Evolutionary conservation across 2,797 vertebrate species (phyloP), one percentile per base, ranked within the genome.

Genomic region (Galagoides demidoff): DNA sequence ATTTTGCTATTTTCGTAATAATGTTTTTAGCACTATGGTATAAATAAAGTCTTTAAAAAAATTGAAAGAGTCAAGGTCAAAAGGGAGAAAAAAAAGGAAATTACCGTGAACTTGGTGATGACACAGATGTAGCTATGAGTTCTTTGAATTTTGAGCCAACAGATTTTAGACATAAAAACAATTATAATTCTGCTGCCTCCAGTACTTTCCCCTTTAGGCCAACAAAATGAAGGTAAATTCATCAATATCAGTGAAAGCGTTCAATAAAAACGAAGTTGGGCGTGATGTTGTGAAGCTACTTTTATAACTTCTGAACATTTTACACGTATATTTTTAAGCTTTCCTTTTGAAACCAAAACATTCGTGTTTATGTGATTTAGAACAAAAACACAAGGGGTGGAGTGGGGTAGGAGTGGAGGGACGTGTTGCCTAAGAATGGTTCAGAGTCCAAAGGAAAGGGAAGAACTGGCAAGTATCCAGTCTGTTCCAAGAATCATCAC

Each of bases 311-410:
- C 78, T 87, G 25, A 84, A 79, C 13, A 94, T 68, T 43, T 85
- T 70, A 64, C 63, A 4, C 19, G 8, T 20, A 17, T 77, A 52
- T 77, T 71, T 96, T 81, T 76, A 87, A 84, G 37, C 83, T 13
- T 90, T 88, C 27, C 37, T 34, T 92, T 83, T 91, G 59, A 89
- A 94, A 79, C 34, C 7, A 84, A 94, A 86, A 85, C 78, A 90
- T 73, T 78, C 14, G 16, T 94, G 43, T 29, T 70, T n/a, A 37
- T 12, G 14, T 57, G n/a, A 92, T 45, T 83, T 59, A 83, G 0
- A 14, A 20, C 68, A 55, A 37, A 55, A 83, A 84, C 17, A 16
- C 5, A 66, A 16, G 64, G 16, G 64, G 17, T 3, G 64, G 17
- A n/a, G 64, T 1, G 64, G 13, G 2, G 64, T n/a, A n/a, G 23